Conservation (phyloP, 2,888 invertebrate genomes). For the Apodemia mormo region DNA sequence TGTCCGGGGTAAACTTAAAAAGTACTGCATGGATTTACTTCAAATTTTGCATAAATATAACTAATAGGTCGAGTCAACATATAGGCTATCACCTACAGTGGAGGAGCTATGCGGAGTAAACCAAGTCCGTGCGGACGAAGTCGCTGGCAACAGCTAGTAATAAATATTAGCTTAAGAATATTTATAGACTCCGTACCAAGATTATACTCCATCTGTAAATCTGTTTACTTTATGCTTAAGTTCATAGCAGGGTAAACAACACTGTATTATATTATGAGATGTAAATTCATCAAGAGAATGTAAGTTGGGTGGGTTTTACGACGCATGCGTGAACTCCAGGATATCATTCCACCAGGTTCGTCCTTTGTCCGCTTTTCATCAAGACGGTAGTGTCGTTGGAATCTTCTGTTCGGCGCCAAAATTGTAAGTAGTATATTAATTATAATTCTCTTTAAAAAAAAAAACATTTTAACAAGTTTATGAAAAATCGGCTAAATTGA, state of each 20-base stretch:
- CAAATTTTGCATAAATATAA: no score
- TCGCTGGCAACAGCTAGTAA: no score
- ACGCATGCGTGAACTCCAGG: constrained; percentile 59
- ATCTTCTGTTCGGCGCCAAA: constrained; percentile 41
- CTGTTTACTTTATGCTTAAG: not conserved
- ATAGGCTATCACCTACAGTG: no score
- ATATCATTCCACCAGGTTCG: constrained; percentile 46
- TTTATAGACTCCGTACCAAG: no score
- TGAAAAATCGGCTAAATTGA: no score
- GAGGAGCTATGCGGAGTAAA: no score
- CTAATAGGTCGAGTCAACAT: no score
- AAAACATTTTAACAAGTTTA: not conserved
- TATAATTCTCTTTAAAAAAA: not conserved
- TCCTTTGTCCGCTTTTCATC: constrained; percentile 58
- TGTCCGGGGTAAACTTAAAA: no score
- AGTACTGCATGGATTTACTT: no score
- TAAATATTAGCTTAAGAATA: no score
- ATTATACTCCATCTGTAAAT: no score
- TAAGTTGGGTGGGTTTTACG: constrained; percentile 26
- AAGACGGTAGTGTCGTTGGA: constrained; percentile 26
- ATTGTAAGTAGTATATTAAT: constrained; percentile 39
- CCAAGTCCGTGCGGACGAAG: no score
- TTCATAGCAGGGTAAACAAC: not conserved
- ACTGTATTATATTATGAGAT: constrained; percentile 7
- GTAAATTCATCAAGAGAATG: constrained; percentile 12